These are phyloP conservation scores for Chromoteleia sp. DNA, from an alignment of 2,888 invertebrate genomes.

Conservation along the genomic window DNA sequence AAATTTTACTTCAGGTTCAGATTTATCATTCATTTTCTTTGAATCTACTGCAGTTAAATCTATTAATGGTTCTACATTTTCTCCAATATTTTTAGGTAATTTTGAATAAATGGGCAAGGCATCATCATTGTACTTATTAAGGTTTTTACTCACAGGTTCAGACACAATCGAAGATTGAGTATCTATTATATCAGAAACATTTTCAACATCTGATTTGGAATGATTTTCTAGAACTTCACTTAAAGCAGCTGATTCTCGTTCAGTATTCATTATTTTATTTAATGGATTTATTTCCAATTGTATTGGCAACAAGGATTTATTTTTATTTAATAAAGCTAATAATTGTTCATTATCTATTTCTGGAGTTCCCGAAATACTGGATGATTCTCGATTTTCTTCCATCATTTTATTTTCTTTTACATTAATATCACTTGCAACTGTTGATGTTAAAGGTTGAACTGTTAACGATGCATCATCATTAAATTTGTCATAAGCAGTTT, in stretches of 20 bases:
- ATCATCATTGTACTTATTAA: constrained; percentile 76
- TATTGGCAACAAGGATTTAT: constrained; percentile 17
- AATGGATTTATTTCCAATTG: constrained; percentile 9
- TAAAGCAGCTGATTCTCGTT: constrained; percentile 15
- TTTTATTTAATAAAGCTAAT: constrained; percentile 50
- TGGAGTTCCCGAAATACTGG: constrained; percentile 32
- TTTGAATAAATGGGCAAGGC: constrained; percentile 74
- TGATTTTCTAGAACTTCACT: background rate
- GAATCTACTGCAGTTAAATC: constrained; percentile 69
- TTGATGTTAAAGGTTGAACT: constrained; percentile 50
- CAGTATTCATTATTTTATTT: constrained; percentile 2
- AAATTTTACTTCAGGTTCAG: constrained; percentile 36
- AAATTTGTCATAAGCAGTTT: background rate
- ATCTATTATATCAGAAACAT: constrained; percentile 71
- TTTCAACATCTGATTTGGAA: constrained; percentile 48
- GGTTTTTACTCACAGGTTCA: constrained; percentile 74
- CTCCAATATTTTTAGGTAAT: constrained; percentile 77
- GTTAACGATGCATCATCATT: constrained; percentile 25
- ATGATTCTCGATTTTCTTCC: constrained; percentile 6
- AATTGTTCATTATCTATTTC: constrained; percentile 64
- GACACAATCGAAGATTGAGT: constrained; percentile 77
- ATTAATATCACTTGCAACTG: constrained; percentile 1
- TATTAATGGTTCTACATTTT: constrained; percentile 76
- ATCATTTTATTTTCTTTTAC: background rate
- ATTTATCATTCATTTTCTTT: constrained; percentile 72